phyloP scores from a whole-genome alignment of 2,113 vertebrate species.

The Chloropsis hardwickii region DNA sequence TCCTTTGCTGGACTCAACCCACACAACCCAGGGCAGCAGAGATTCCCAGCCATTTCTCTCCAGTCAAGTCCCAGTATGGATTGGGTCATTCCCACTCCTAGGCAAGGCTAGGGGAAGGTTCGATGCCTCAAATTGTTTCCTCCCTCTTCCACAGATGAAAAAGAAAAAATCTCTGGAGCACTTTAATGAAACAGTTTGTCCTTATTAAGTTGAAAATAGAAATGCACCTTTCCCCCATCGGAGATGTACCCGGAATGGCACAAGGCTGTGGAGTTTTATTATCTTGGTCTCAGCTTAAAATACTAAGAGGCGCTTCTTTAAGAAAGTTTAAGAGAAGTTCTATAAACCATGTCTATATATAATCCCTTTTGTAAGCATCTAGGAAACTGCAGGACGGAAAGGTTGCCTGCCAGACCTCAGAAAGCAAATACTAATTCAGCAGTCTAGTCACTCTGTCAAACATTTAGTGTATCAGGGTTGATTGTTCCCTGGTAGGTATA shows the following conservation, averaged over 20 bases:
- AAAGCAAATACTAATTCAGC: conserved; percentile 77
- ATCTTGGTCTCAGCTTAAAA: conserved; percentile 17
- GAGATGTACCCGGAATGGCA: neutral
- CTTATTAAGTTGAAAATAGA: conserved; percentile 24
- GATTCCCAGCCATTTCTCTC: neutral
- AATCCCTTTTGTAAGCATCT: conserved; percentile 61
- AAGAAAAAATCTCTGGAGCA: neutral
- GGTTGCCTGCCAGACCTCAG: conserved; percentile 65
- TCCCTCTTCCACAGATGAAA: neutral
- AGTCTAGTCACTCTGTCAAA: conserved; percentile 85
- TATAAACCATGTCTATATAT: conserved; percentile 62
- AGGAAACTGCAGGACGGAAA: conserved; percentile 64
- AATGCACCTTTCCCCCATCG: neutral
- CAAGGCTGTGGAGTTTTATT: neutral
- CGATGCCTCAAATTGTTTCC: neutral
- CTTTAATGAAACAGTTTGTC: conserved; percentile 3
- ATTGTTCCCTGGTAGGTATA: conserved; percentile 90
- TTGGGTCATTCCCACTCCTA: neutral
- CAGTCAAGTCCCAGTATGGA: neutral
- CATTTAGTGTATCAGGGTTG: conserved; percentile 89
- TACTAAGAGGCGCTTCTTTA: neutral
- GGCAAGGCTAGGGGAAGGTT: neutral
- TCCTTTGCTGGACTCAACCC: neutral
- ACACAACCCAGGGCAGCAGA: neutral
- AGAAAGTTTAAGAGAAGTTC: conserved; percentile 73